Base-by-base conservation (phyloP, 1,140 invertebrate species). In the Trypoxylus dichotomus region DNA sequence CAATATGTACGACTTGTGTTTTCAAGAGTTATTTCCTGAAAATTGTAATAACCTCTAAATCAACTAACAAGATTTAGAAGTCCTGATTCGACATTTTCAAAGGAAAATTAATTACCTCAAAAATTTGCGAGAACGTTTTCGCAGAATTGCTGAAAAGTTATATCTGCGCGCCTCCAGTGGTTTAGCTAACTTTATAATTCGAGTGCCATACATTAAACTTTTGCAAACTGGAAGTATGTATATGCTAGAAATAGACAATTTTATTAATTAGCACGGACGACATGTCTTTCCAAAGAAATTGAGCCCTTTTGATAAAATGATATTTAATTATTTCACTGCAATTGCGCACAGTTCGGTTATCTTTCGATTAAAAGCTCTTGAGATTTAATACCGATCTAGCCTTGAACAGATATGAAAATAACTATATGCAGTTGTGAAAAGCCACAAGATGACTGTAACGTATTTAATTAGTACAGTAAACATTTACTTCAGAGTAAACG, bases 101-200 rank as follows among this genome's bases (percentile, higher is more conserved):
- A 60, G n/a, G 58, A 60, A 60, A 60, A 60, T 60, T 60, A 60
- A 60, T 60, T 60, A 60, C 58, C 58, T 60, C 21, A 60, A 24
- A 21, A 60, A 60, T 60, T 1, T 19, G 58, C 10, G 58, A 60
- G 10, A 24, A 21, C 21, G 21, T 21, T 60, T 60, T 60, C 21
- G 58, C 58, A 24, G 58, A 60, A 24, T 60, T 60, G 58, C 58
- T 19, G 58, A 60, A 60, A 60, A 60, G 58, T 60, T 60, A 1
- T n/a, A 7, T n/a, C 8, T 60, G 15, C 15, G 21, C 21, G 58
- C 58, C n/a, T 1, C 15, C 2, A 60, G 58, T n/a, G 21, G 21
- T 60, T 60, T 60, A 60, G n/a, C 8, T 19, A 19, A 19, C 21
- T 24, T 24, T 60, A 21, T n/a, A 60, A 43, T 11, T 43, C 15